Evolutionary conservation across 2,797 vertebrate species (phyloP).

Genomic region (Megaceryle alcyon): DNA sequence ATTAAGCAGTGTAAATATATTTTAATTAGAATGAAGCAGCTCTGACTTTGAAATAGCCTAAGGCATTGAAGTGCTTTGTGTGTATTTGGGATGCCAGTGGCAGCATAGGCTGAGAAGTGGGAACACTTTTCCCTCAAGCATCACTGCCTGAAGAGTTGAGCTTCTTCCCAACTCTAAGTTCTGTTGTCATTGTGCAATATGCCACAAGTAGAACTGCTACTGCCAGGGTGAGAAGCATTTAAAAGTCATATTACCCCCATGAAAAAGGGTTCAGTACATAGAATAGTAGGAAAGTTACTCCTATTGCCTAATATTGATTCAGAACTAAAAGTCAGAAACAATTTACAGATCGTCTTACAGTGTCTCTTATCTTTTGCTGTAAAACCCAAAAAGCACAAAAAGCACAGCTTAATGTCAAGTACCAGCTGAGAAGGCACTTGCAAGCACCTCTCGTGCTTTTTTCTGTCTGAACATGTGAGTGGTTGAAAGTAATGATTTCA

Average conservation of each 20-base stretch:
- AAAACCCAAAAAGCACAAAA: background rate
- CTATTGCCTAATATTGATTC: background rate
- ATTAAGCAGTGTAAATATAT: slow-evolving; percentile 22
- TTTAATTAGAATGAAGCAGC: slow-evolving; percentile 21
- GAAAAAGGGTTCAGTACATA: background rate
- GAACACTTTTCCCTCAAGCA: background rate
- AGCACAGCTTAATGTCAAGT: background rate
- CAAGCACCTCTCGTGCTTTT: background rate
- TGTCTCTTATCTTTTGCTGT: background rate
- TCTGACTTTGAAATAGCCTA: slow-evolving; percentile 32
- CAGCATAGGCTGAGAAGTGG: background rate
- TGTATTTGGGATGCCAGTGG: background rate
- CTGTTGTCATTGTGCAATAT: background rate
- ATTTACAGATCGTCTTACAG: background rate
- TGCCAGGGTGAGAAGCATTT: background rate
- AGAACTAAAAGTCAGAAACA: background rate
- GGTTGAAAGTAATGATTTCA: background rate
- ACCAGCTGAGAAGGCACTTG: background rate
- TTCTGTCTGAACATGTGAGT: background rate
- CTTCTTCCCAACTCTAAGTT: background rate
- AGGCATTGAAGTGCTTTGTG: slow-evolving; percentile 38
- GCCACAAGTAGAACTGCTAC: background rate
- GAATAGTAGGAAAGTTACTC: background rate
- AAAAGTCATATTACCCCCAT: background rate
- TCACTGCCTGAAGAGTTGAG: background rate